Percentiles rank a stretch among this genome's conserved stretches.
These are phyloP conservation scores for Anorthoa munda DNA, from an alignment of 2,888 invertebrate species.

Conservation along the genomic window DNA sequence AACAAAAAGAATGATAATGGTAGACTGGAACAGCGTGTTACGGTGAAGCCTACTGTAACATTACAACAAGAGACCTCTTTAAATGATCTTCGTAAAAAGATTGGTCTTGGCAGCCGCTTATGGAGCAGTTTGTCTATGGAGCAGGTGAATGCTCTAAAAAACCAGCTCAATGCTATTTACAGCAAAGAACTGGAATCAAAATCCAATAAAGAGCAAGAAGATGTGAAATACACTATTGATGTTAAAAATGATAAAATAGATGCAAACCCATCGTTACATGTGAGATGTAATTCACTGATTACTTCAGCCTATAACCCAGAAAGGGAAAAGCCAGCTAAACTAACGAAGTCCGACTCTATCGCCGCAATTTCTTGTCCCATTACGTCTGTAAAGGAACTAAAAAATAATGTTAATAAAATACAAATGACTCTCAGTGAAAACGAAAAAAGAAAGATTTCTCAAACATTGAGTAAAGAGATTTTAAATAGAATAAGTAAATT, in stretches of 20 bases:
- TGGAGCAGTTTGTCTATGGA: conserved; percentile 96
- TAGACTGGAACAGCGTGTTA: conserved; percentile 74
- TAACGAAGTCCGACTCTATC: conserved; percentile 91
- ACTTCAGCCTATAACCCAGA: conserved; percentile 82
- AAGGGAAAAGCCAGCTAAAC: conserved; percentile 80
- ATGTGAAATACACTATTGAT: conserved; percentile 91
- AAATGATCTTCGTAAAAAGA: conserved; percentile 85
- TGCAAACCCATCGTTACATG: conserved; percentile 86
- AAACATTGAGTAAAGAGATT: conserved; percentile 94
- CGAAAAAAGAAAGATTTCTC: conserved; percentile 94
- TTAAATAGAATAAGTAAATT: conserved; percentile 92
- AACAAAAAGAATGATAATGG: conserved; percentile 91
- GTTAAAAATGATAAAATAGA: conserved; percentile 85
- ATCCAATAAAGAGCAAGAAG: conserved; percentile 79
- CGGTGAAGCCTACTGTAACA: conserved; percentile 76
- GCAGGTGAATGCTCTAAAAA: conserved; percentile 95
- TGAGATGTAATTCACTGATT: conserved; percentile 91
- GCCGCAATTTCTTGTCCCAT: conserved; percentile 88
- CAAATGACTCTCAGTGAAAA: conserved; percentile 91
- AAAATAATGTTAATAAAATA: conserved; percentile 88
- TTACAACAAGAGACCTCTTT: conserved; percentile 84
- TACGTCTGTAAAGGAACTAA: conserved; percentile 85
- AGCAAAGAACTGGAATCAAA: conserved; percentile 91
- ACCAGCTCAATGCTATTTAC: conserved; percentile 95
- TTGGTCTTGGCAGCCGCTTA: conserved; percentile 93